Conservation (phyloP, 2,113 vertebrate species). For the Rhipidura dahli region DNA sequence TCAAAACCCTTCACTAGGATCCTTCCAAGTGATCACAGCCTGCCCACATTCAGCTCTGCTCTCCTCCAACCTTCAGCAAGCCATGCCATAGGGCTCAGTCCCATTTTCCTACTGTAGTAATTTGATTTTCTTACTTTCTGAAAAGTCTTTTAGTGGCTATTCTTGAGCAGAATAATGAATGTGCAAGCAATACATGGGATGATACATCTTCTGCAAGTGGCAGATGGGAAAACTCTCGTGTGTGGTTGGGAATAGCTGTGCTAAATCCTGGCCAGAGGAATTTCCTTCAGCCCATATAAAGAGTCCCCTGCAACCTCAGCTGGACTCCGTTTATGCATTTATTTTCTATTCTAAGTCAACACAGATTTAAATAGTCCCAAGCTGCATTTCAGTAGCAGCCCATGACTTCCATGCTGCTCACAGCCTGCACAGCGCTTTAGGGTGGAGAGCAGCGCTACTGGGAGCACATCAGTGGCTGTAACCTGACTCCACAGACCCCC, state of each 20-base stretch:
- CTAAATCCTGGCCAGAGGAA: neutral
- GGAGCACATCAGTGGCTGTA: fast-evolving
- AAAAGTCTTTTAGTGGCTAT: neutral
- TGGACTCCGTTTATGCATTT: neutral
- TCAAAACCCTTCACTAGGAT: neutral
- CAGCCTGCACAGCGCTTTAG: fast-evolving
- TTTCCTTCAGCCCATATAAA: neutral
- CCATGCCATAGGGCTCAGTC: neutral
- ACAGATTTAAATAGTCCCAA: neutral
- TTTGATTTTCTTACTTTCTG: neutral
- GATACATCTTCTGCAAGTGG: fast-evolving
- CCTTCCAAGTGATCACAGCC: fast-evolving
- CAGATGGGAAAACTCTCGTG: neutral
- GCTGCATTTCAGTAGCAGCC: neutral
- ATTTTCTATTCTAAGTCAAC: neutral
- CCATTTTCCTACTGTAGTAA: fast-evolving
- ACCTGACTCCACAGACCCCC: neutral
- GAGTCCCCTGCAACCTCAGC: neutral
- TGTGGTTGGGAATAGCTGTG: neutral
- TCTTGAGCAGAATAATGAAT: neutral
- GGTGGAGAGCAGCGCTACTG: neutral
- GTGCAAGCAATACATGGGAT: fast-evolving
- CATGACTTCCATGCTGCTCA: neutral
- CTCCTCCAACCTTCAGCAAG: neutral
- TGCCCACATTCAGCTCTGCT: neutral